Base-by-base conservation (phyloP, 2,113 vertebrate species). In the Puma concolor region DNA sequence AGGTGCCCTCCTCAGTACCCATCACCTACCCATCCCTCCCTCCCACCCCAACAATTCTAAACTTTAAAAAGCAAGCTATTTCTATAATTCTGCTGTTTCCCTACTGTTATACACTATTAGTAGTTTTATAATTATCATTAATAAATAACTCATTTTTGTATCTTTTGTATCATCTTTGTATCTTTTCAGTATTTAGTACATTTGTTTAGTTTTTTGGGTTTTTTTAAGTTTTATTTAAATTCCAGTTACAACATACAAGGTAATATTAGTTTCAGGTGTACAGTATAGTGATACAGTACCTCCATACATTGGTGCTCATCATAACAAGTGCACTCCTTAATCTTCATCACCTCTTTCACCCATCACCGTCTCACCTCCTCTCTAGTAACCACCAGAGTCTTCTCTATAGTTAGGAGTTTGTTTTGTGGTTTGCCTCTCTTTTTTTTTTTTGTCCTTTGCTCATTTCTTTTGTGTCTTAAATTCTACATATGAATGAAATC, bases 61-160 rank as follows among this genome's bases (percentile, higher is more conserved):
- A 71, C 38, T 97, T 93, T 64, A 82, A 85, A 87, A 90, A 64
- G 19, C 60, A 85, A 5, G 23, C 14, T 52, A n/a, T 63, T 93
- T 93, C 4, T 17, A 9, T 93, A 94, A 83, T 82, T 94, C 52
- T 96, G 12, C 4, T 60, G 23, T 86, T 92, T 72, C 0, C 7
- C 25, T 91, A 72, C 9, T 57, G 16, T 67, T 90, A 23, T 0
- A 94, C 21, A 94, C 14, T 97, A 71, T 66, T 4, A 90, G 5
- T 97, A 74, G 69, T 96, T 87, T 97, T 91, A 29, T 81, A 88
- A 5, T 95, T 66, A 81, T 81, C 41, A 81, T 19, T 91, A 94
- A 69, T 92, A 94, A 81, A 50, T 88, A 57, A 81, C 19, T 92
- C 16, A 57, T 84, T 72, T 83, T 85, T 74, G 21, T 76, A 63